Evolutionary conservation across 1,140 invertebrate species (phyloP).

Genomic region (Yoshiicerus persimilis): DNA sequence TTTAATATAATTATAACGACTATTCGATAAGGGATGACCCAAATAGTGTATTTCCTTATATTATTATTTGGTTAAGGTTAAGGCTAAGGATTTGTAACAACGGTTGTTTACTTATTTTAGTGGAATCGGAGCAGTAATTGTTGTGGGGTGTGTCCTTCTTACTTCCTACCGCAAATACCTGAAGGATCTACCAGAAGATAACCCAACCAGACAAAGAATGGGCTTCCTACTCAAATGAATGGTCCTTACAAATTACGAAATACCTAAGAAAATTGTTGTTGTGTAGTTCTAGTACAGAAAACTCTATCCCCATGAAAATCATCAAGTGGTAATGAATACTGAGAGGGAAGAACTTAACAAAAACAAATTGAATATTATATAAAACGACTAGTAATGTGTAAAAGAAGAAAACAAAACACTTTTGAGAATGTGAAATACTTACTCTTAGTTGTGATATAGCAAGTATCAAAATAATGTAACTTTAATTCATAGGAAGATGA

Average conservation of each 20-base stretch:
- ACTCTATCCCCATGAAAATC: not conserved
- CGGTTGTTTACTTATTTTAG: conserved; percentile 59
- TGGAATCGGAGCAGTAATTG: conserved; percentile 75
- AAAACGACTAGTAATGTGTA: not conserved
- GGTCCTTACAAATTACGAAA: not conserved
- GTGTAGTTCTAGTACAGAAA: not conserved
- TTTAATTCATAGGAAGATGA: too few relatives aligned
- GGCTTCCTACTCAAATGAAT: not conserved
- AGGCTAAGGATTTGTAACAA: not conserved
- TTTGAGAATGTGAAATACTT: not conserved
- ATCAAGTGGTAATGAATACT: not conserved
- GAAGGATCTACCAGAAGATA: conserved; percentile 59
- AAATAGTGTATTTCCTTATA: too few relatives aligned
- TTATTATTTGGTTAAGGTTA: not conserved
- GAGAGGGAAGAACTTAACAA: not conserved
- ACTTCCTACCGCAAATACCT: conserved; percentile 84
- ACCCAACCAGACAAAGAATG: not conserved
- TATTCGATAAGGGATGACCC: not conserved
- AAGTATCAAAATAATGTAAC: not conserved
- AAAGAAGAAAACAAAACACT: not conserved
- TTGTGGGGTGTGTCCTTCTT: conserved; percentile 77
- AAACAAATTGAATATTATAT: not conserved
- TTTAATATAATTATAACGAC: not conserved
- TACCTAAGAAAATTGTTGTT: not conserved
- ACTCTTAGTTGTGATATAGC: conserved; percentile 12